Evolutionary conservation across 2,888 invertebrate genomes (phyloP), one percentile per base, ranked within the genome.

Genomic region (Tinea pellionella): DNA sequence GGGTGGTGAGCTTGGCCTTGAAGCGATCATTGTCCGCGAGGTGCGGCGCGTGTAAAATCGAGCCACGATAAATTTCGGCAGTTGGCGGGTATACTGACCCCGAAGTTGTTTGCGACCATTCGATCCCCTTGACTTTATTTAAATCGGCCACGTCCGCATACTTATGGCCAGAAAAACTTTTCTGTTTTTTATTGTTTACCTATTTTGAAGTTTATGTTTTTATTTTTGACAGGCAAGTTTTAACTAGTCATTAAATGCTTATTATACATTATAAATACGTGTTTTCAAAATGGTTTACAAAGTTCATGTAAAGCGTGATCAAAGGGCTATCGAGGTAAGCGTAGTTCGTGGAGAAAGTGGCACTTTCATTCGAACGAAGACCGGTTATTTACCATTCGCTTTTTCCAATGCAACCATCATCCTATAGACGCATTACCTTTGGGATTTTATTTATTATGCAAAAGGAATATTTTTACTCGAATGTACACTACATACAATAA

Each of bases 61-160:
- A 55, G 66, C 59, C 72, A 82, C 80, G 84, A 82, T 85, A 81
- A 47, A 86, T 81, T 86, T 86, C 82, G 86, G 85, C 85, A 73
- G 75, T 78, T 77, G 77, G 67, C 64, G 78, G 80, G 85, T 83
- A 74, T 85, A 85, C 82, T 86, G 86, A 86, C 86, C 86, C 85
- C 86, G 76, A 65, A 69, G 77, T 71, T 79, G 81, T 80, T 83
- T 77, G 78, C 82, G 80, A 81, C 83, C 80, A 77, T 82, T 80
- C 80, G 74, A 80, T 83, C 80, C 78, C 79, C 85, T 85, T 82
- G 81, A 81, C 81, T 86, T 83, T 84, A 86, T 86, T 86, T 78
- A 85, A 86, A 63, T 61, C 56, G 60, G 29, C 29, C 19, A 41
- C 18, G 59, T 47, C 30, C 59, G 43, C 30, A 47, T 59, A 12